Conservation (phyloP, 2,888 invertebrate species). For the Perithous albicinctus region DNA sequence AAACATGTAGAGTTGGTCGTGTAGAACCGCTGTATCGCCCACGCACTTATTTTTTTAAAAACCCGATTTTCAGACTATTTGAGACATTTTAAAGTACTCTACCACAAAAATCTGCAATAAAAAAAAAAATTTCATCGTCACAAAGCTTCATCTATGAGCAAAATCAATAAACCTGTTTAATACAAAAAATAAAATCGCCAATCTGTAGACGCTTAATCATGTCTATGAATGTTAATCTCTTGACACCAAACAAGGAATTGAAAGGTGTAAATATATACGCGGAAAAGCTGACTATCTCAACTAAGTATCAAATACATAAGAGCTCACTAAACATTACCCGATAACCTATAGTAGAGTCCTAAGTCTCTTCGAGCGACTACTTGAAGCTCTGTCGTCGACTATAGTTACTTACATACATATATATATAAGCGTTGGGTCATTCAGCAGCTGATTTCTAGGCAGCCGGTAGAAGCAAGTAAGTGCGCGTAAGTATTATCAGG, state of each 20-base stretch:
- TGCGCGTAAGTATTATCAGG: not conserved
- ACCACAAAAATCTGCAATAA: too few species aligned
- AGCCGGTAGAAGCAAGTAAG: not conserved
- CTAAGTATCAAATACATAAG: not conserved
- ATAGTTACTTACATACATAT: not conserved
- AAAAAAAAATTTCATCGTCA: too few species aligned
- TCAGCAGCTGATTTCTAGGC: constrained; percentile 25
- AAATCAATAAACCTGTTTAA: too few species aligned
- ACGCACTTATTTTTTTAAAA: too few species aligned
- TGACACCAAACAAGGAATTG: not conserved
- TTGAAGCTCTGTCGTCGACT: not conserved
- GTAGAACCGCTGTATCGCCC: too few species aligned
- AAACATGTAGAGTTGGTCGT: too few species aligned
- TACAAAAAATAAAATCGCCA: too few species aligned
- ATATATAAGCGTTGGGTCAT: not conserved
- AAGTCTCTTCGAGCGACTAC: not conserved
- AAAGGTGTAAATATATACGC: not conserved
- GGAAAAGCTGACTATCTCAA: not conserved
- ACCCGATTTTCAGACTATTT: too few species aligned
- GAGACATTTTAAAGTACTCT: too few species aligned
- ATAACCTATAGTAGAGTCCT: not conserved
- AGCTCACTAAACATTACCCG: not conserved
- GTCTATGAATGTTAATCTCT: not conserved
- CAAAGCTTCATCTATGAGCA: too few species aligned
- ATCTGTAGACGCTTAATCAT: not conserved